These are phyloP conservation scores for Magallana gigas DNA, from an alignment of 1,140 invertebrate species.

Conservation along the genomic window DNA sequence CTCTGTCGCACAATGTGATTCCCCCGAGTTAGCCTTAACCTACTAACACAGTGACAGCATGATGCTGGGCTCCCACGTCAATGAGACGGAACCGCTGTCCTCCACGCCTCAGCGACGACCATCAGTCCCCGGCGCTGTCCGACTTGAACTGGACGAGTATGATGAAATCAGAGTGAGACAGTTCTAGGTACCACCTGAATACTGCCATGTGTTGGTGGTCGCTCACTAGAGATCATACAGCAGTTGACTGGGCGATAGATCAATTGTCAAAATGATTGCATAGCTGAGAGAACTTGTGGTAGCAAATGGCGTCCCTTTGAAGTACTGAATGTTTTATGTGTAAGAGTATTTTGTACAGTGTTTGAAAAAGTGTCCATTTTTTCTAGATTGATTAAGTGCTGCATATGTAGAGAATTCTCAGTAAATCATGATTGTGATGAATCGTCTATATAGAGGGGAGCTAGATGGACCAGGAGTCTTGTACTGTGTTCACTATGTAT, in stretches of 20 bases:
- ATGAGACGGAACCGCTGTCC: constrained; percentile 60
- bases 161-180: constrained; percentile 71
- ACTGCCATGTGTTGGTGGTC: too few species aligned
- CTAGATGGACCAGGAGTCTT: background rate
- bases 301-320: too few species aligned
- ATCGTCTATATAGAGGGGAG: background rate
- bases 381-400: background rate
- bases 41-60: constrained; percentile 54
- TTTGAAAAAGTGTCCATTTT: background rate
- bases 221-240: too few species aligned
- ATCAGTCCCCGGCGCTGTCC: constrained; percentile 50
- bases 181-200: constrained; percentile 10
- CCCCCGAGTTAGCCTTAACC: constrained; percentile 46
- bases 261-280: too few species aligned
- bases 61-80: constrained; percentile 47
- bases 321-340: too few species aligned
- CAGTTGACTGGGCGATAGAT: too few species aligned
- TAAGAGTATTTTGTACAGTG: background rate
- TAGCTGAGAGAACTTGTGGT: too few species aligned
- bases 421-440: background rate
- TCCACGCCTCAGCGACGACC: constrained; percentile 58
- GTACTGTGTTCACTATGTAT: background rate
- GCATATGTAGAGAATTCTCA: background rate
- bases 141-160: constrained; percentile 73
- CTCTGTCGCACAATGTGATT: background rate